Evolutionary conservation across 2,113 vertebrate species (phyloP).

Genomic region (Myotis yumanensis): DNA sequence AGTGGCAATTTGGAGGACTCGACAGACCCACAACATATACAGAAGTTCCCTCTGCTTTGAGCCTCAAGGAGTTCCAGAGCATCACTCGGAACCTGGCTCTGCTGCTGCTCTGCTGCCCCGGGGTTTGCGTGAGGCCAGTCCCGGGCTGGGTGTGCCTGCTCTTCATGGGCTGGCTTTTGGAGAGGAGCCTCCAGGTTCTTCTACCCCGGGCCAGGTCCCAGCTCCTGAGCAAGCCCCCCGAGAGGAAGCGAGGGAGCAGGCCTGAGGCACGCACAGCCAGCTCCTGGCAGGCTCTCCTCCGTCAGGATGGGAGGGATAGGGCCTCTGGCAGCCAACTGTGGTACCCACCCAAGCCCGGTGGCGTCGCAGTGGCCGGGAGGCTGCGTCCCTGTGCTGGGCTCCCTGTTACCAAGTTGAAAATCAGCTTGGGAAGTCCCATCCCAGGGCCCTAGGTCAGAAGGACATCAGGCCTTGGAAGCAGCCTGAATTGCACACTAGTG

Average conservation of each 20-base stretch:
- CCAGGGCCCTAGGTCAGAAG: not conserved
- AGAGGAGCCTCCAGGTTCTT: not conserved
- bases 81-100: not conserved
- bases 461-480: not conserved
- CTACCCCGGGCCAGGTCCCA: not conserved
- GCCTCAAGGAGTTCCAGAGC: not conserved
- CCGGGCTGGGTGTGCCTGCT: fast-evolving
- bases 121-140: too few species aligned
- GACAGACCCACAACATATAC: not conserved
- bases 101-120: not conserved
- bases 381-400: not conserved
- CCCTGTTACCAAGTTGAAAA: not conserved
- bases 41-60: not conserved
- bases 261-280: not conserved
- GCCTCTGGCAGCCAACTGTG: not conserved
- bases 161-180: not conserved
- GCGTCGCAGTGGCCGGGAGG: not conserved
- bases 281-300: not conserved
- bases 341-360: not conserved
- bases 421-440: not conserved
- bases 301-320: not conserved
- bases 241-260: not conserved
- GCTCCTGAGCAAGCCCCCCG: not conserved
- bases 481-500: too few species aligned
- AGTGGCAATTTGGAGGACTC: not conserved